Evolutionary conservation across 2,797 vertebrate species (phyloP).

Genomic region (Danio choprae): DNA sequence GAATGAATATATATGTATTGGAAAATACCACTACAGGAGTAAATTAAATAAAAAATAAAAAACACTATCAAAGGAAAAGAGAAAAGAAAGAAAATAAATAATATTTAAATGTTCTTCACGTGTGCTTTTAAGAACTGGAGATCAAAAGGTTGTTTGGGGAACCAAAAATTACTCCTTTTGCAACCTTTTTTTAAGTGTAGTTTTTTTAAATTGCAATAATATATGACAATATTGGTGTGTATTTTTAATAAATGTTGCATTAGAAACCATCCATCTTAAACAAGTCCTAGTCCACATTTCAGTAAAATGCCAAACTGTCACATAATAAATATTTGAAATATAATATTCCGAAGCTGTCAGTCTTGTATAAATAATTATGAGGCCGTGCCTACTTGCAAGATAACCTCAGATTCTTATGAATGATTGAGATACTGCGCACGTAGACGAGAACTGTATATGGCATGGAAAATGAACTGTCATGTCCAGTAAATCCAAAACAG

Average conservation of each 20-base stretch:
- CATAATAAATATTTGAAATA: background rate
- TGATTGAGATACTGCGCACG: background rate
- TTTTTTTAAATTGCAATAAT: no score
- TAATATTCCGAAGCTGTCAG: background rate
- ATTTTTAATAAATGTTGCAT: background rate
- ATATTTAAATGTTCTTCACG: no score
- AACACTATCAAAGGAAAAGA: no score
- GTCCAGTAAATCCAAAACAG: background rate
- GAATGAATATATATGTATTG: no score
- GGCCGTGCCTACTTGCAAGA: background rate
- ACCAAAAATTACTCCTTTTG: no score
- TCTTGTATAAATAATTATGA: background rate
- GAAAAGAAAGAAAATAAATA: no score
- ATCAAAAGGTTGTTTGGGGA: no score
- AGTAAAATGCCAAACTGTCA: background rate
- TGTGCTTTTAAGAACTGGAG: no score
- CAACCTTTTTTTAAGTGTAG: no score
- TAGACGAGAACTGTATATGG: background rate
- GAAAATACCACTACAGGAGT: no score
- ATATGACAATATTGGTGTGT: background rate
- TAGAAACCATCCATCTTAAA: background rate
- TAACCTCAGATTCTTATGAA: background rate
- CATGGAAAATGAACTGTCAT: constrained; percentile 1
- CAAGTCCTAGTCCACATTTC: background rate
- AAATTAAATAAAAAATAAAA: no score